Conservation (phyloP, 2,888 invertebrate species). For the Clepsis dumicolana region DNA sequence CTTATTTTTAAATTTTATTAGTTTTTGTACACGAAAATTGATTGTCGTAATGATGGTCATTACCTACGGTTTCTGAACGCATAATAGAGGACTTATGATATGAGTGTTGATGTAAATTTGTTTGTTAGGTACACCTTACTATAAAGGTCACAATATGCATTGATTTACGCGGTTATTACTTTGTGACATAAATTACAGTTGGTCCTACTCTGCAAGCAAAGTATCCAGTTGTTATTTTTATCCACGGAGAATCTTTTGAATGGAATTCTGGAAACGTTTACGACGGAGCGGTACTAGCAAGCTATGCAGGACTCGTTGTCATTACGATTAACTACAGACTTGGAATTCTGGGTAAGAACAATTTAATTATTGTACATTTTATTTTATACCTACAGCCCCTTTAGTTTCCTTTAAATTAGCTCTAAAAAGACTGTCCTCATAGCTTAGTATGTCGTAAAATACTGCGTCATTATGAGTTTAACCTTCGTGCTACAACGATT, state of each 20-base stretch:
- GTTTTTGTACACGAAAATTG: no score
- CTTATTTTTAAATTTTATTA: no score
- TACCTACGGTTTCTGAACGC: no score
- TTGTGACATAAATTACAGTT: slow-evolving; percentile 69
- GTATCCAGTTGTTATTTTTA: slow-evolving; percentile 95
- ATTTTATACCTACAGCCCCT: background rate
- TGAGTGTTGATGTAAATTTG: no score
- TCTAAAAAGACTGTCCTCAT: background rate
- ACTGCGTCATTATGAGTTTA: background rate
- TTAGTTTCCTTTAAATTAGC: background rate
- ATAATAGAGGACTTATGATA: no score
- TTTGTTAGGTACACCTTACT: no score
- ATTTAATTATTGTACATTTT: background rate
- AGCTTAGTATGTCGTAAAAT: no score
- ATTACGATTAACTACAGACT: slow-evolving; percentile 98
- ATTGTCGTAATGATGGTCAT: no score
- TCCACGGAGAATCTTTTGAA: slow-evolving; percentile 98
- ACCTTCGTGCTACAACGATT: no score
- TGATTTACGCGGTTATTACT: background rate
- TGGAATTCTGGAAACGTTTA: slow-evolving; percentile 99
- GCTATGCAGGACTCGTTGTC: slow-evolving; percentile 96
- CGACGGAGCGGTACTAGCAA: slow-evolving; percentile 97
- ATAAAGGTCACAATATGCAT: no score
- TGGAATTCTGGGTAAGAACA: slow-evolving; percentile 92
- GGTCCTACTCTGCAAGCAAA: slow-evolving; percentile 84